Conservation (phyloP, 2,797 vertebrate species). For the Anableps anableps region DNA sequence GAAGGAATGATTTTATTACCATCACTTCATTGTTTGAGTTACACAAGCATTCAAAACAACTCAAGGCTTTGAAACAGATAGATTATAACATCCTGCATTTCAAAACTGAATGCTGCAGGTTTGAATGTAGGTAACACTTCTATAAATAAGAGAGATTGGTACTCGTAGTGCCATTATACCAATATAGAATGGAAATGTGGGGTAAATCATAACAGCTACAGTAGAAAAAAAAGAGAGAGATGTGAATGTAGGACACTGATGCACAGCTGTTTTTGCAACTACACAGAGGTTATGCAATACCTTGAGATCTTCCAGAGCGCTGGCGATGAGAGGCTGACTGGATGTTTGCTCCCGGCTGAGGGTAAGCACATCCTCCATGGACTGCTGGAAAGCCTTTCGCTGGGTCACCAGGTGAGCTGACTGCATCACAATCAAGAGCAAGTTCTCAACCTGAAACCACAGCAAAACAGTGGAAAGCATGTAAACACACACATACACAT, state of each 20-base stretch:
- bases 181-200: constrained; percentile 12
- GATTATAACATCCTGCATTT: neutral
- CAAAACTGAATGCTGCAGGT: constrained; percentile 10
- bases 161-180: constrained; percentile 3
- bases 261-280: constrained; percentile 16
- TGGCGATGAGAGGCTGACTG: constrained; percentile 95
- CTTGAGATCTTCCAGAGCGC: constrained; percentile 94
- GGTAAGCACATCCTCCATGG: constrained; percentile 89
- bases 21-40: neutral
- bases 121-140: constrained; percentile 8
- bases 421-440: constrained; percentile 94
- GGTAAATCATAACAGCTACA: constrained; percentile 14
- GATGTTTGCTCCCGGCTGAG: constrained; percentile 95
- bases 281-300: constrained; percentile 69
- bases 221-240: constrained; percentile 7
- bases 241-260: constrained; percentile 39
- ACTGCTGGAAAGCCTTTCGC: constrained; percentile 94
- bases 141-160: neutral
- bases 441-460: constrained; percentile 86
- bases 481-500: neutral
- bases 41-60: neutral
- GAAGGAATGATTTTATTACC: neutral
- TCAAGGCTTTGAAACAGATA: neutral
- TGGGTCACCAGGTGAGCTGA: constrained; percentile 91
- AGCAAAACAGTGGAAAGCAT: neutral